Percentiles rank a stretch among this genome's conserved stretches.
Evolutionary conservation across 1,140 invertebrate genomes (phyloP).

Genomic region (Drosophila nigrodunni): DNA sequence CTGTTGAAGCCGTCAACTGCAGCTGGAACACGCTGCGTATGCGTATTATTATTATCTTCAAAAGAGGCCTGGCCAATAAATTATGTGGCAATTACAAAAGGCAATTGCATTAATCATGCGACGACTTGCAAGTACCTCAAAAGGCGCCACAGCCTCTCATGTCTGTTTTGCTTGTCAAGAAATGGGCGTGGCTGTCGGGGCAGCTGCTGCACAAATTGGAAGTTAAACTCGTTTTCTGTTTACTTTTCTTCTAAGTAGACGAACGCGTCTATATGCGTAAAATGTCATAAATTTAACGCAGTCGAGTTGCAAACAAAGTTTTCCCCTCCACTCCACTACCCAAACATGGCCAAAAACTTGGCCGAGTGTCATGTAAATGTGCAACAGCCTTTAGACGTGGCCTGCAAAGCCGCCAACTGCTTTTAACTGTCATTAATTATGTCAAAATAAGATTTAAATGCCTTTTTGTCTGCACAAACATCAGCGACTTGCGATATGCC

Average conservation of each 20-base stretch:
- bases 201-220: constrained; percentile 53
- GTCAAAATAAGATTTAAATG: constrained; percentile 84
- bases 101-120: constrained; percentile 81
- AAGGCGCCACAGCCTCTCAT: constrained; percentile 52
- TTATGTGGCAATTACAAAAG: constrained; percentile 82
- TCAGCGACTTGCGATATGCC: constrained; percentile 43
- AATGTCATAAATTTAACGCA: constrained; percentile 82
- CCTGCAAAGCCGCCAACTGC: constrained; percentile 76
- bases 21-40: constrained; percentile 70
- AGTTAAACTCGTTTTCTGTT: constrained; percentile 69
- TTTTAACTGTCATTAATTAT: constrained; percentile 84
- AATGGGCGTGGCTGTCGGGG: constrained; percentile 66
- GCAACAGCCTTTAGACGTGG: constrained; percentile 67
- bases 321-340: background rate
- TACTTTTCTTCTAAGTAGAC: constrained; percentile 47
- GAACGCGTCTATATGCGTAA: constrained; percentile 60
- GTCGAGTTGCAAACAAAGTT: constrained; percentile 66
- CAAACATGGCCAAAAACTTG: constrained; percentile 14
- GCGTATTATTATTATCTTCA: constrained; percentile 57
- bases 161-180: constrained; percentile 79
- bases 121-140: constrained; percentile 67
- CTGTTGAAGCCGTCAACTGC: constrained; percentile 59
- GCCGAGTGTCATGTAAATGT: constrained; percentile 78
- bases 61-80: constrained; percentile 66
- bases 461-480: constrained; percentile 80